These are phyloP conservation scores for Bovichtus diacanthus DNA, from an alignment of 2,797 vertebrate genomes.

Conservation along the genomic window DNA sequence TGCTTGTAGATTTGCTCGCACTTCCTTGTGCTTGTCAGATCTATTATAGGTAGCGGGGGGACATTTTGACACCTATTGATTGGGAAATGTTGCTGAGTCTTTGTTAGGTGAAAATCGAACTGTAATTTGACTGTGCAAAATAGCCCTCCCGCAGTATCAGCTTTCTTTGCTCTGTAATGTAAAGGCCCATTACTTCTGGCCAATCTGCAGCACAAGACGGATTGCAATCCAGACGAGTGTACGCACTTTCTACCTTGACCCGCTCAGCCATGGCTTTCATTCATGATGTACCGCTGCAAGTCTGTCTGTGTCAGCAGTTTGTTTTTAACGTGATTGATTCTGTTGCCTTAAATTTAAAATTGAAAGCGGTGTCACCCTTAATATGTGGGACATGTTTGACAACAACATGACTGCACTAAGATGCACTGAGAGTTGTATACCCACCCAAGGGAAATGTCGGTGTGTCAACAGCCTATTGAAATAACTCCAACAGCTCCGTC, in stretches of 20 bases:
- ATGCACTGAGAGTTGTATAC: conserved; percentile 34
- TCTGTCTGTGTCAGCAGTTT: conserved; percentile 65
- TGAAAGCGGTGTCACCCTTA: conserved; percentile 44
- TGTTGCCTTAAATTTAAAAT: conserved; percentile 60
- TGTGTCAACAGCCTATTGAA: conserved; percentile 51
- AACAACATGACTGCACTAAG: conserved; percentile 39
- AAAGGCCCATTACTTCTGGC: conserved; percentile 68
- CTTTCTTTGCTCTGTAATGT: conserved; percentile 47
- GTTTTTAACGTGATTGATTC: conserved; percentile 69
- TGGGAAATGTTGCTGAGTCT: conserved; percentile 63
- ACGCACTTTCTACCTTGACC: conserved; percentile 63
- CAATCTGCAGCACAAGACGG: conserved; percentile 55
- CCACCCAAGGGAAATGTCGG: conserved; percentile 52
- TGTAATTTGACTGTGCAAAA: conserved; percentile 64
- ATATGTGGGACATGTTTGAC: conserved; percentile 49
- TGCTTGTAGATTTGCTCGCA: conserved; percentile 38
- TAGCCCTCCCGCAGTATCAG: conserved; percentile 53
- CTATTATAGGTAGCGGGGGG: conserved; percentile 51
- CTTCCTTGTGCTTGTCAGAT: conserved; percentile 56
- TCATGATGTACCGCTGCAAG: conserved; percentile 32
- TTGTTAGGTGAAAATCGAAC: conserved; percentile 73
- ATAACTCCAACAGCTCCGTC: conserved; percentile 26
- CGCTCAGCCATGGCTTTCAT: conserved; percentile 40
- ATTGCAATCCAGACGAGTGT: conserved; percentile 38
- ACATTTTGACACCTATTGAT: conserved; percentile 72